These are phyloP conservation scores for Myoxocephalus aenaeus DNA, from an alignment of 2,797 vertebrate genomes.

Conservation along the genomic window DNA sequence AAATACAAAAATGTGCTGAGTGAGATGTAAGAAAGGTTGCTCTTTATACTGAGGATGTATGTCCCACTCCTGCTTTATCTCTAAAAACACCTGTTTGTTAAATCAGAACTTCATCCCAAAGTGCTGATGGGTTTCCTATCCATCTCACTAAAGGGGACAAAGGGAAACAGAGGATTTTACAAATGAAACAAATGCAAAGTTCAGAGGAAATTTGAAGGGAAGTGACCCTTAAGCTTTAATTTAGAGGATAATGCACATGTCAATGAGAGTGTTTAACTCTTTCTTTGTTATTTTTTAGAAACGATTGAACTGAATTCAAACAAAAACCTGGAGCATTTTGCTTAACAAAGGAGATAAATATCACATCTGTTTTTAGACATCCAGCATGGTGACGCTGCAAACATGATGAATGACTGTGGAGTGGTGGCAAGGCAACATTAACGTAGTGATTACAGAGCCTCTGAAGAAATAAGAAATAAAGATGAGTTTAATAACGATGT, in stretches of 20 bases:
- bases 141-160: conserved; percentile 62
- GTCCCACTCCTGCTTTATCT: conserved; percentile 76
- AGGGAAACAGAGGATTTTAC: conserved; percentile 69
- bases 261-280: conserved; percentile 15
- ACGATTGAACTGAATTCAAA: background rate
- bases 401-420: conserved; percentile 19
- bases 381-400: conserved; percentile 7
- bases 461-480: background rate
- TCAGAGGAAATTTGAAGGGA: conserved; percentile 24
- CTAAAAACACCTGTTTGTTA: conserved; percentile 52
- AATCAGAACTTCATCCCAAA: conserved; percentile 1
- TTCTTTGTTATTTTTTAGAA: background rate
- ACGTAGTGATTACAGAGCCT: background rate
- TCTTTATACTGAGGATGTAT: conserved; percentile 55
- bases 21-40: conserved; percentile 20
- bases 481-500: background rate
- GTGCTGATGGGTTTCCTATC: conserved; percentile 79
- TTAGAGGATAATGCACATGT: background rate
- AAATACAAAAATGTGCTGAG: conserved; percentile 44
- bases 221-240: conserved; percentile 23
- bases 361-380: conserved; percentile 25
- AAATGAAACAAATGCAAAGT: conserved; percentile 54
- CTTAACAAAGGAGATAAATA: conserved; percentile 8
- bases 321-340: background rate
- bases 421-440: conserved; percentile 1